These are phyloP conservation scores for Takifugu flavidus DNA, from an alignment of 2,113 vertebrate genomes.

Conservation along the genomic window DNA sequence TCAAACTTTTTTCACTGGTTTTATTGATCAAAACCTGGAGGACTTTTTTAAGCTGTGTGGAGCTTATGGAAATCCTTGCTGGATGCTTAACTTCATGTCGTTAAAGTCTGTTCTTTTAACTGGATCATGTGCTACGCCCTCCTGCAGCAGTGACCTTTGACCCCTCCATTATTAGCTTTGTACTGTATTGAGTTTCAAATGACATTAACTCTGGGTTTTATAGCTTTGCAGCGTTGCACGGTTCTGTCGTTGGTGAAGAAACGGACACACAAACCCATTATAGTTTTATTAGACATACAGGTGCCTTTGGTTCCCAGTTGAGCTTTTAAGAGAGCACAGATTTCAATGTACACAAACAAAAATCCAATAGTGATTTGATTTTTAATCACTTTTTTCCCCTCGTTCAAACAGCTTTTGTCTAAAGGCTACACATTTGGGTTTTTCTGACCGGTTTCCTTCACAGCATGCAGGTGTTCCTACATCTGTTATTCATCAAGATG, in stretches of 20 bases:
- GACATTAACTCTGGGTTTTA: background rate
- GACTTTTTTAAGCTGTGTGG: too few species aligned
- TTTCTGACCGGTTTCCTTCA: slow-evolving; percentile 35
- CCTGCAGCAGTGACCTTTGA: background rate
- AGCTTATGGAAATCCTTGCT: too few species aligned
- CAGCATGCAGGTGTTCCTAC: slow-evolving; percentile 47
- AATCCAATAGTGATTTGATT: slow-evolving; percentile 40
- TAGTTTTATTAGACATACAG: slow-evolving; percentile 82
- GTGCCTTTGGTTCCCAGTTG: slow-evolving; percentile 72
- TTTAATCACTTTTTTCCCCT: slow-evolving; percentile 26
- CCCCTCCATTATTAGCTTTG: background rate
- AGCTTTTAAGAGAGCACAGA: slow-evolving; percentile 67
- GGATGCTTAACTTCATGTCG: too few species aligned
- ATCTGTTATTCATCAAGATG: slow-evolving; percentile 18
- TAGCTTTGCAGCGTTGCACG: too few species aligned
- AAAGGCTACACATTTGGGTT: slow-evolving; percentile 52
- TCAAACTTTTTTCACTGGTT: slow-evolving; percentile 9
- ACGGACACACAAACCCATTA: slow-evolving; percentile 73
- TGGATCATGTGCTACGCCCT: too few species aligned
- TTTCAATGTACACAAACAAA: slow-evolving; percentile 66
- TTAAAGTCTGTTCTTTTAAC: too few species aligned
- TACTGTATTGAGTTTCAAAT: background rate
- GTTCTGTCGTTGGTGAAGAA: slow-evolving; percentile 15
- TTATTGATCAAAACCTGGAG: background rate
- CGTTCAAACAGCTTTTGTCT: slow-evolving; percentile 44